Conservation (phyloP, 2,113 vertebrate genomes). For the Oryzias javanicus region DNA sequence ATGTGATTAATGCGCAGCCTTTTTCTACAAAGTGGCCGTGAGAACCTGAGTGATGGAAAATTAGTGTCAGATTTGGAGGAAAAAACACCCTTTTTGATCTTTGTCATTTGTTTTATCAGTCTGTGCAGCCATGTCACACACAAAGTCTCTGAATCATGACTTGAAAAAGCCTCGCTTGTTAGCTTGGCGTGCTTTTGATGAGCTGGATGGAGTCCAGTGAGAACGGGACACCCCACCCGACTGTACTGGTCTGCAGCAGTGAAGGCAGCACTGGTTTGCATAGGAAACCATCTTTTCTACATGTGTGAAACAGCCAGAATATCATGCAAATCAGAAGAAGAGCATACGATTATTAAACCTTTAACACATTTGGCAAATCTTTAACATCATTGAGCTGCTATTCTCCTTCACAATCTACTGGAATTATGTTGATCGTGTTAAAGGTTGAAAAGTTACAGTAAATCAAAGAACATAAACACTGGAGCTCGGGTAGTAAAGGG, state of each 20-base stretch:
- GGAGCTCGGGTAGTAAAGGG: too few species aligned
- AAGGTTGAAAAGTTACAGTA: too few species aligned
- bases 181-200: slow-evolving; percentile 23
- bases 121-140: neutral
- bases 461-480: too few species aligned
- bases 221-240: slow-evolving; percentile 41
- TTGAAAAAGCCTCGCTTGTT: neutral
- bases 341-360: neutral
- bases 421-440: too few species aligned
- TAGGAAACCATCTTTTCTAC: neutral
- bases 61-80: slow-evolving; percentile 17
- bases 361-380: too few species aligned
- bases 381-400: too few species aligned
- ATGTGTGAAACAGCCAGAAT: neutral
- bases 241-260: slow-evolving; percentile 27
- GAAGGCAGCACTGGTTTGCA: slow-evolving; percentile 46
- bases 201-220: slow-evolving; percentile 33
- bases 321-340: neutral
- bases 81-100: neutral
- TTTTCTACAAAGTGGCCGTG: slow-evolving; percentile 34
- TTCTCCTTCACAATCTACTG: too few species aligned
- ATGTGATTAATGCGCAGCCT: slow-evolving; percentile 7
- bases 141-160: neutral
- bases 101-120: slow-evolving; percentile 3
- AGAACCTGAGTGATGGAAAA: slow-evolving; percentile 40